These are phyloP conservation scores for Bagarius yarrelli DNA, from an alignment of 2,113 vertebrate genomes.

Conservation along the genomic window DNA sequence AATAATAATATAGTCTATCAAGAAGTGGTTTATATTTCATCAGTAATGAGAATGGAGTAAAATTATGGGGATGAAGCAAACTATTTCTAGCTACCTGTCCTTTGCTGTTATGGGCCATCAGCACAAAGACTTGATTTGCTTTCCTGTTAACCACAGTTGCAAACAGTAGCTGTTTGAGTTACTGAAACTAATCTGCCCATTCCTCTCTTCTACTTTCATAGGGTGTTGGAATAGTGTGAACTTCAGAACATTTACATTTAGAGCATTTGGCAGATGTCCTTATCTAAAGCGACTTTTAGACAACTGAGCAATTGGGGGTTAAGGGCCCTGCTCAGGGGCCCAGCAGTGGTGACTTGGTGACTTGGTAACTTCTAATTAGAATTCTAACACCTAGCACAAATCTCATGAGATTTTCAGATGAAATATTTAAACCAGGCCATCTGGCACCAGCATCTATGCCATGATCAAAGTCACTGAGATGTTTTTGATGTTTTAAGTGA, in stretches of 20 bases:
- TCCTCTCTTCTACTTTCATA: background rate
- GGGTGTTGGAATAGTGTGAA: no score
- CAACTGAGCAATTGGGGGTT: no score
- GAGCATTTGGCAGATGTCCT: no score
- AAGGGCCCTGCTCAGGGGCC: no score
- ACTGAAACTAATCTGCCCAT: background rate
- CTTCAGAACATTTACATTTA: no score
- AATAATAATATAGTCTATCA: background rate
- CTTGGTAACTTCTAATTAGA: no score
- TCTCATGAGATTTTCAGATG: background rate
- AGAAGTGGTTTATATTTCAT: background rate
- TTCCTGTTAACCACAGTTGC: background rate
- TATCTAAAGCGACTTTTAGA: no score
- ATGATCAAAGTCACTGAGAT: conserved; percentile 8
- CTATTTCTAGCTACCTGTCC: no score
- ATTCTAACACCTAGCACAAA: no score
- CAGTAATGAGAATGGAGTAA: background rate
- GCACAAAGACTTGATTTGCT: background rate
- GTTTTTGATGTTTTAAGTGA: background rate
- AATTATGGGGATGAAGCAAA: no score
- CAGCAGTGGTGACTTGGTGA: no score
- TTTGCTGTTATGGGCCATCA: background rate
- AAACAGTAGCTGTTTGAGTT: background rate
- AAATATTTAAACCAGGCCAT: conserved; percentile 5
- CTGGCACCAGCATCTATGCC: background rate